A percentile compares a stretch with the other conserved stretches of the same genome.
phyloP scores from a whole-genome alignment of 2,113 vertebrate species.

The Micronisus gabar region DNA sequence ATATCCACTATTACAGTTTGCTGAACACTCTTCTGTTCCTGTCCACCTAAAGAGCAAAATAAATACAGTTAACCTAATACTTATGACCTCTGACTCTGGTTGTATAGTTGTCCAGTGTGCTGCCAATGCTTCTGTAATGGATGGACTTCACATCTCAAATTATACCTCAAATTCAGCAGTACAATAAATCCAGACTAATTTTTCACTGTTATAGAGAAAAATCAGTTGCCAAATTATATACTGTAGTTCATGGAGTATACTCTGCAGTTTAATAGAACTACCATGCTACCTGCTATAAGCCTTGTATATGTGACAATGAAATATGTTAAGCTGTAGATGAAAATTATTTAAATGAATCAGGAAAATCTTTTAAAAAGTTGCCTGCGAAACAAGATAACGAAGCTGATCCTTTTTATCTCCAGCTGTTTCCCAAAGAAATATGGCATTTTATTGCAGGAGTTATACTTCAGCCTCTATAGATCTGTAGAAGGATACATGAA shows the following conservation, averaged over 20 bases:
- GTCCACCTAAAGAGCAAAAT: slow-evolving; percentile 79
- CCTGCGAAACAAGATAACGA: not conserved
- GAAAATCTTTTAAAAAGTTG: not conserved
- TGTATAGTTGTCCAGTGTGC: not conserved
- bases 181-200: not conserved
- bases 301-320: not conserved
- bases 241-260: not conserved
- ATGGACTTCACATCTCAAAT: not conserved
- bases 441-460: not conserved
- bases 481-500: not conserved
- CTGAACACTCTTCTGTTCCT: slow-evolving; percentile 77
- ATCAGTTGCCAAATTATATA: not conserved
- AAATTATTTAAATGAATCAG: not conserved
- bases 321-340: not conserved
- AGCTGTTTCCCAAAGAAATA: not conserved
- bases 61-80: not conserved
- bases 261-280: not conserved
- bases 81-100: accelerated
- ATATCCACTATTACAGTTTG: slow-evolving; percentile 90
- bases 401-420: not conserved
- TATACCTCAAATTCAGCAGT: not conserved
- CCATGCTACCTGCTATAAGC: not conserved
- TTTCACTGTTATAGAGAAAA: not conserved
- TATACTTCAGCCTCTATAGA: not conserved
- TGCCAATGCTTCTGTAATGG: not conserved